Base-by-base conservation (phyloP, 2,888 invertebrate genomes). In the Synanthedon vespiformis region DNA sequence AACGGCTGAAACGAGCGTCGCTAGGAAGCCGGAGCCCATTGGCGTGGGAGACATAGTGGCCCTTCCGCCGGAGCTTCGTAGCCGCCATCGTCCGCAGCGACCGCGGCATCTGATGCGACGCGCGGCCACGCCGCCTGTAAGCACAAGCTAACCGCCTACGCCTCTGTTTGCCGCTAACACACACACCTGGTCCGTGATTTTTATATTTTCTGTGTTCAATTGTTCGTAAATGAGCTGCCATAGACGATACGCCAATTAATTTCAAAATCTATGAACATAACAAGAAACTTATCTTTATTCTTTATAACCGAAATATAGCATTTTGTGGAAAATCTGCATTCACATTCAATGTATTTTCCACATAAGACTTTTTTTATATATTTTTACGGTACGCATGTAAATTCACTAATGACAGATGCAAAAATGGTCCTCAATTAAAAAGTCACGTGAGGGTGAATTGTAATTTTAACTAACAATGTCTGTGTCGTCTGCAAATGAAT, bases 111-210 rank as follows among this genome's bases (percentile, higher is more conserved):
- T 75, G 72, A 78, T 72, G 80, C 87, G 86, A 77, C 89, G 79
- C 62, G 88, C 88, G 77, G 76, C 70, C 66, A 88, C 88, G 84
- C 88, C 88, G 85, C 88, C 88, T 74, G 88, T 88, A 88, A 88
- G 88, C 84, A 77, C 80, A 70, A 68, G 77, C 81, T 81, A 81
- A 81, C 69, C 60, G 77, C 73, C 62, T 66, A 58, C 63, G 77
- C 72, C 70, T 79, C 76, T 80, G 82, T 80, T 80, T 82, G 80
- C 78, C 70, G 81, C 82, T 85, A 85, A 85, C 81, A 74, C 63
- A n/a, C 16, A 69, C 60, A 74, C 76, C 80, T 71, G 85, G 81
- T 84, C 83, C 81, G 86, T 85, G 66, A 65, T 68, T 73, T 74
- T 44, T 44, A n/a, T 44, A 44, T 44, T 13, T 14, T 44, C 44